phyloP scores from a whole-genome alignment of 2,888 invertebrate genomes.

The Folsomia manolachei region DNA sequence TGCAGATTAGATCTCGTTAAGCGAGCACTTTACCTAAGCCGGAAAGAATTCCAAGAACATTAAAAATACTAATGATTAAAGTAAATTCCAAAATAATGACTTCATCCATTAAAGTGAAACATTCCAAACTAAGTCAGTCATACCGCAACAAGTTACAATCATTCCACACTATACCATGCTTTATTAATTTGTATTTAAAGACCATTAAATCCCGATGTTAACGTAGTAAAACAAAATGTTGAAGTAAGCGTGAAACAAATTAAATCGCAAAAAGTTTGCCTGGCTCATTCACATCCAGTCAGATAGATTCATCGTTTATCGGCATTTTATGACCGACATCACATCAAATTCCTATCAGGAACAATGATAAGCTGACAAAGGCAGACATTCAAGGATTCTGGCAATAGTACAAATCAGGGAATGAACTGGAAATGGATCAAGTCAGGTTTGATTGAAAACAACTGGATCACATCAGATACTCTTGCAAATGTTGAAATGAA shows the following conservation, averaged over 20 bases:
- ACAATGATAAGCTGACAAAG: background rate
- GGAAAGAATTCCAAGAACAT: background rate
- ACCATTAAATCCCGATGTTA: too few species aligned
- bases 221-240: background rate
- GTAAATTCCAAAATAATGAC: background rate
- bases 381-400: background rate
- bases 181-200: background rate
- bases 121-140: too few species aligned
- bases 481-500: too few species aligned
- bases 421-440: too few species aligned
- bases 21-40: too few species aligned
- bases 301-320: background rate
- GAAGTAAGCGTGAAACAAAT: background rate
- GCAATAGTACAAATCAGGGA: too few species aligned
- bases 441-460: too few species aligned
- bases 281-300: background rate
- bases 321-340: background rate
- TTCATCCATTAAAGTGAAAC: background rate
- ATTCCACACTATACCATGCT: background rate
- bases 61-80: background rate
- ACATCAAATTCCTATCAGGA: background rate
- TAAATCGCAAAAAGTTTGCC: background rate
- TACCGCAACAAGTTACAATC: background rate
- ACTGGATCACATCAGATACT: too few species aligned
- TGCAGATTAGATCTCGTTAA: background rate